These are phyloP conservation scores for Ctena decussata DNA, from an alignment of 2,888 invertebrate genomes.

Conservation along the genomic window DNA sequence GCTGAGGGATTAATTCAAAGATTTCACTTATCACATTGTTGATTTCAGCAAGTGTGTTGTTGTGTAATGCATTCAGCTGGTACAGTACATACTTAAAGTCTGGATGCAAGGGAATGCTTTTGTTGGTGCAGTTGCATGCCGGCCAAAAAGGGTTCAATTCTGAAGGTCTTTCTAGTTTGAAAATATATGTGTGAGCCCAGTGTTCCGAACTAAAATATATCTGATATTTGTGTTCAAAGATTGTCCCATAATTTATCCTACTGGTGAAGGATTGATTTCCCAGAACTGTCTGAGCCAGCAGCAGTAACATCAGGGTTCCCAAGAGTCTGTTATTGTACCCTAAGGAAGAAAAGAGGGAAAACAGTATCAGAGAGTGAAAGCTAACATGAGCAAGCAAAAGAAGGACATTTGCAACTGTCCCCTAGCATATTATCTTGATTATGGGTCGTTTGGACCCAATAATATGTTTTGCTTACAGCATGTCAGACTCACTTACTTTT, in stretches of 20 bases:
- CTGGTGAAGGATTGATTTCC: not conserved
- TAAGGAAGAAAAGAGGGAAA: no score
- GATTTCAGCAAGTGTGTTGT: not conserved
- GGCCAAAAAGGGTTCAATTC: not conserved
- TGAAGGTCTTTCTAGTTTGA: not conserved
- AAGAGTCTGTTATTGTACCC: no score
- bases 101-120: not conserved
- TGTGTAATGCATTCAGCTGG: not conserved
- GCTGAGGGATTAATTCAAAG: not conserved
- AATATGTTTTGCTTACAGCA: no score
- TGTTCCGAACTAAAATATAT: not conserved
- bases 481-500: no score
- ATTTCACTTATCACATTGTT: not conserved
- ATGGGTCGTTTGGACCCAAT: no score
- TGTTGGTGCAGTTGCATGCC: not conserved
- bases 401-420: not conserved
- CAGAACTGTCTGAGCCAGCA: slow-evolving; percentile 36
- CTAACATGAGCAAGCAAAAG: no score
- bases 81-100: not conserved
- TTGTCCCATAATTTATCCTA: not conserved
- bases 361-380: no score
- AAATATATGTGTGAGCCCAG: not conserved
- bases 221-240: not conserved
- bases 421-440: no score
- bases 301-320: no score